Conservation (phyloP, 2,113 vertebrate genomes). For the Orthonyx spaldingii region DNA sequence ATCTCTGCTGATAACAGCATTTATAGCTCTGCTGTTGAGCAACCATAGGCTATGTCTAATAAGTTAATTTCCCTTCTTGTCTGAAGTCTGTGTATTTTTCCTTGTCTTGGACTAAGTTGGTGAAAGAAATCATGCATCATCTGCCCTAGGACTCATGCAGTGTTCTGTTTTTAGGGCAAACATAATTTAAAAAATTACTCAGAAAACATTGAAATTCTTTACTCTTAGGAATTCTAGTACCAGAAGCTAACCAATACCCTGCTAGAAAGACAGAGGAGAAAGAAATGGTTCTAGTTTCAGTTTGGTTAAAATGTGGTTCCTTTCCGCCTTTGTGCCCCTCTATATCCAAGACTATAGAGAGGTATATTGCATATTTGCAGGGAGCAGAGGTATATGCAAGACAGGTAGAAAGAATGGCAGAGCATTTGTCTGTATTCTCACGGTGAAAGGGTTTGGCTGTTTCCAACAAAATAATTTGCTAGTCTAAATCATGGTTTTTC, state of each 20-base stretch:
- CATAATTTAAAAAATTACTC: background rate
- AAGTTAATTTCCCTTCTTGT: background rate
- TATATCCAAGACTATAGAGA: background rate
- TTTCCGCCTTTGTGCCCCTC: background rate
- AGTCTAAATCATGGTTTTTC: background rate
- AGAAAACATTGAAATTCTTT: background rate
- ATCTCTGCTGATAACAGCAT: background rate
- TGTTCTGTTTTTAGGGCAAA: background rate
- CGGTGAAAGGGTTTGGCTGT: background rate
- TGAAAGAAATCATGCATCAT: background rate
- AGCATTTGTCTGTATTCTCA: background rate
- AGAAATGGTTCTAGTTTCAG: background rate
- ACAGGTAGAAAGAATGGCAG: background rate
- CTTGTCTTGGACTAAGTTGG: background rate
- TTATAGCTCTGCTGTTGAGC: background rate
- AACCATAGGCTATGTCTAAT: background rate
- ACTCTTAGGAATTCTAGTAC: background rate
- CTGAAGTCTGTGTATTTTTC: background rate
- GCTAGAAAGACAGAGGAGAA: background rate
- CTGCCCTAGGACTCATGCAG: background rate
- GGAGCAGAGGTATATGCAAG: background rate
- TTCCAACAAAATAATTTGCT: background rate
- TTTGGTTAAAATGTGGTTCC: background rate
- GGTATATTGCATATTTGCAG: background rate
- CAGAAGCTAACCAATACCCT: background rate